A percentile compares a stretch with the other conserved stretches of the same genome.
Evolutionary conservation across 30 jellyfish, hydroid and myxozoan genomes (phyloP).

Genomic region (Rhopilema esculentum): DNA sequence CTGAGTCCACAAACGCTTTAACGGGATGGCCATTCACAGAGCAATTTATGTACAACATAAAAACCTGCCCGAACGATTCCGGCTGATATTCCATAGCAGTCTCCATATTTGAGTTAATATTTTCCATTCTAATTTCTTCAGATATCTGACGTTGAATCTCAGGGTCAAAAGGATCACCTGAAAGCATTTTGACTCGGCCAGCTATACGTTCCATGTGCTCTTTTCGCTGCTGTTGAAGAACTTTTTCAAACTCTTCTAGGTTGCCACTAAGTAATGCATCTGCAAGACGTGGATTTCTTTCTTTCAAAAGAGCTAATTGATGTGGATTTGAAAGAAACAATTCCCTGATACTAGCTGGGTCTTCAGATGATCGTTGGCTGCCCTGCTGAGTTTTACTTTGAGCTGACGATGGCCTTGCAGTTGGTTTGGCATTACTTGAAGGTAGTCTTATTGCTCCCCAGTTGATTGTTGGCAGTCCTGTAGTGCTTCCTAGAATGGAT

Average conservation of each 20-base stretch:
- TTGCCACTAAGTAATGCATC: slow-evolving; percentile 85
- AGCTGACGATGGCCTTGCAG: slow-evolving; percentile 52
- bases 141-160: slow-evolving; percentile 92
- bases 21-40: slow-evolving; percentile 97
- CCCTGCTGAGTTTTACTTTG: slow-evolving; percentile 29
- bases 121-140: slow-evolving; percentile 98
- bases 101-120: slow-evolving; percentile 94
- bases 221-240: slow-evolving; percentile 83
- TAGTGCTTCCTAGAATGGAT: slow-evolving; percentile 8
- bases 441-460: slow-evolving; percentile 96
- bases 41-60: slow-evolving; percentile 95
- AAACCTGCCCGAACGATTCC: slow-evolving; percentile 98
- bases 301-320: slow-evolving; percentile 88
- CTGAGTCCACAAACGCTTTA: slow-evolving; percentile 98
- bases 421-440: slow-evolving; percentile 49
- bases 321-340: slow-evolving; percentile 89
- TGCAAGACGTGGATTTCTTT: slow-evolving; percentile 97
- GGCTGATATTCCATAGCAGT: slow-evolving; percentile 99
- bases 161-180: slow-evolving; percentile 97
- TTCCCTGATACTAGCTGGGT: slow-evolving; percentile 89
- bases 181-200: slow-evolving; percentile 81
- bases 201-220: slow-evolving; percentile 87
- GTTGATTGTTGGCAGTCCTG: slow-evolving; percentile 70
- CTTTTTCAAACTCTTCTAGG: slow-evolving; percentile 77
- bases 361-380: slow-evolving; percentile 62